Conservation (phyloP, 2,888 invertebrate genomes). For the Stenodera caucasica region DNA sequence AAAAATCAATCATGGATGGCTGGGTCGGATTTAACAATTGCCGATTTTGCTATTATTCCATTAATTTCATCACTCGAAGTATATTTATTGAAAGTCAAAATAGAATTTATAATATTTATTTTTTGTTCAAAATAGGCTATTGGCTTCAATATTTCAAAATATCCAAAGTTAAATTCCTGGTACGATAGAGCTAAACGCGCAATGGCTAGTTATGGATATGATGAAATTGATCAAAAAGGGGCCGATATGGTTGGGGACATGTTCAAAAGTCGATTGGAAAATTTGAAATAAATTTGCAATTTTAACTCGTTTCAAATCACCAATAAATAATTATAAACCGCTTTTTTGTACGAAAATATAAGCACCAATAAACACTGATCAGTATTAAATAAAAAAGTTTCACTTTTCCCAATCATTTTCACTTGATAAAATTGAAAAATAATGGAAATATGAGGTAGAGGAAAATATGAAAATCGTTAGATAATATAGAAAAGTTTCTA, state of each 20-base stretch:
- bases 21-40: conserved; percentile 69
- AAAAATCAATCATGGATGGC: conserved; percentile 66
- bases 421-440: too few species aligned
- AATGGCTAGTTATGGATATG: conserved; percentile 68
- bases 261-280: conserved; percentile 54
- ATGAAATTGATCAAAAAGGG: conserved; percentile 66
- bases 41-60: conserved; percentile 67
- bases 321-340: too few species aligned
- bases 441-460: too few species aligned
- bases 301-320: too few species aligned
- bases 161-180: conserved; percentile 66
- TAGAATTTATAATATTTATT: conserved; percentile 1
- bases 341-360: too few species aligned
- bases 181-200: conserved; percentile 66
- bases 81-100: not conserved
- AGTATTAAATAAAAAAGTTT: too few species aligned
- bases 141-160: conserved; percentile 60
- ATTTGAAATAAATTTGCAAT: not conserved
- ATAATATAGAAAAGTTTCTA: too few species aligned
- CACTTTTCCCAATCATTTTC: too few species aligned
- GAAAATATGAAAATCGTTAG: too few species aligned
- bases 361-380: too few species aligned
- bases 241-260: conserved; percentile 61
- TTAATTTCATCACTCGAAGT: conserved; percentile 65
- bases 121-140: conserved; percentile 38